phyloP scores from a whole-genome alignment of 2,888 invertebrate species.

The Drosophila birchii region DNA sequence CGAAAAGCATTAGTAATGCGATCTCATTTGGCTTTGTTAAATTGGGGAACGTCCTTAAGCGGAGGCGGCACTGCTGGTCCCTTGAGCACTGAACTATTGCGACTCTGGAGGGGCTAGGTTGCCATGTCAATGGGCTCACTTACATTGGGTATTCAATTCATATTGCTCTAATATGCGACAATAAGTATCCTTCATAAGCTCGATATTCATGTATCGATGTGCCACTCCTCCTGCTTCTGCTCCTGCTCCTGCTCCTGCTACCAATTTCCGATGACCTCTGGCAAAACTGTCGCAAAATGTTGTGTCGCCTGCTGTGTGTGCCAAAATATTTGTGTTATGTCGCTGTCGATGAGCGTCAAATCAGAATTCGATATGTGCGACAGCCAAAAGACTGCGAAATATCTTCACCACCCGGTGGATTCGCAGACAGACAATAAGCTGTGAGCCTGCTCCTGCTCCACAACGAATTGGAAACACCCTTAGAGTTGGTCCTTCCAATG shows the following conservation, averaged over 20 bases:
- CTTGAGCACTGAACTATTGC: neutral
- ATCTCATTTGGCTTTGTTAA: constrained; percentile 31
- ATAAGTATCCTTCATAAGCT: constrained; percentile 41
- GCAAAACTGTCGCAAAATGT: constrained; percentile 35
- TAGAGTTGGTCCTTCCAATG: neutral
- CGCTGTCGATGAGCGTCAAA: constrained; percentile 47
- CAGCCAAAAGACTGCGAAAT: constrained; percentile 34
- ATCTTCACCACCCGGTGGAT: constrained; percentile 5
- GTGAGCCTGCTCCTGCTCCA: neutral
- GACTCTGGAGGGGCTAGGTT: constrained; percentile 9
- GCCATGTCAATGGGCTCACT: constrained; percentile 43
- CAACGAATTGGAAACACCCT: constrained; percentile 41
- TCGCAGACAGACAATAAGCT: constrained; percentile 1
- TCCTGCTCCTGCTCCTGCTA: neutral
- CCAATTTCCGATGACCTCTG: constrained; percentile 55
- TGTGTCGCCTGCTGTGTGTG: constrained; percentile 57
- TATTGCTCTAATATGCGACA: constrained; percentile 48
- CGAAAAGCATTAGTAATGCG: constrained; percentile 33
- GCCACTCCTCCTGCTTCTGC: neutral
- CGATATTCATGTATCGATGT: constrained; percentile 26
- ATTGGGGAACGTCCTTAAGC: neutral
- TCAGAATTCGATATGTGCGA: constrained; percentile 60
- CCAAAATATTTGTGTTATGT: constrained; percentile 54
- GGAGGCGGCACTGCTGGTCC: neutral
- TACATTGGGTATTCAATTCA: constrained; percentile 40